Conservation (phyloP, 2,888 invertebrate species). For the Schizotus pectinicornis region DNA sequence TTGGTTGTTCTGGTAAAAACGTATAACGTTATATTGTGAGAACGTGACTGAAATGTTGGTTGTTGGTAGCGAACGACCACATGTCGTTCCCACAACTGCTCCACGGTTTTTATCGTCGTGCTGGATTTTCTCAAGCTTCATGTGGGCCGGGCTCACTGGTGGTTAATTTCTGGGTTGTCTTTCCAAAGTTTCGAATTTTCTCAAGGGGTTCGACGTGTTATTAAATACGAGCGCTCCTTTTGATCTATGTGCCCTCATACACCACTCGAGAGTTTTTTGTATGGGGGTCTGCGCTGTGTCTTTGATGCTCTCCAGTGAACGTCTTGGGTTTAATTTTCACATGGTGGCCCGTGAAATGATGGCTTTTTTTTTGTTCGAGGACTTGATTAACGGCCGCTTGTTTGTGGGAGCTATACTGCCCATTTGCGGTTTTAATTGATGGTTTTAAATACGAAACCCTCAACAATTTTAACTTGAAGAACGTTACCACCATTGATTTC, state of each 20-base stretch:
- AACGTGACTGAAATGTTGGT: slow-evolving; percentile 17
- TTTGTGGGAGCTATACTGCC: too few species aligned
- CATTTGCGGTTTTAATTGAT: too few species aligned
- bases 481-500: too few species aligned
- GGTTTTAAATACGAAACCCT: too few species aligned
- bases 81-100: slow-evolving; percentile 15
- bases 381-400: slow-evolving; percentile 4
- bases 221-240: slow-evolving; percentile 24
- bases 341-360: slow-evolving; percentile 9
- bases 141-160: slow-evolving; percentile 6
- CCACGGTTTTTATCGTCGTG: neutral
- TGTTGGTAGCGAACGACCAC: neutral
- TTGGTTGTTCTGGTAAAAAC: neutral
- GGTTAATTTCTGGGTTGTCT: neutral
- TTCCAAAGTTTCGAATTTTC: slow-evolving; percentile 17
- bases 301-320: slow-evolving; percentile 31
- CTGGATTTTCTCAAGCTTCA: neutral
- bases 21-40: slow-evolving; percentile 8
- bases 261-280: slow-evolving; percentile 29
- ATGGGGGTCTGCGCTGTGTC: slow-evolving; percentile 34
- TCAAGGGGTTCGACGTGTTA: slow-evolving; percentile 24
- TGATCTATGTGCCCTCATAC: slow-evolving; percentile 11
- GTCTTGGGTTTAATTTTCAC: slow-evolving; percentile 18
- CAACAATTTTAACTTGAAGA: too few species aligned
- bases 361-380: slow-evolving; percentile 6